Percentiles rank a stretch among this genome's conserved stretches.
phyloP scores from a whole-genome alignment of 2,888 invertebrate species.

The Rotaria magnacalcarata region DNA sequence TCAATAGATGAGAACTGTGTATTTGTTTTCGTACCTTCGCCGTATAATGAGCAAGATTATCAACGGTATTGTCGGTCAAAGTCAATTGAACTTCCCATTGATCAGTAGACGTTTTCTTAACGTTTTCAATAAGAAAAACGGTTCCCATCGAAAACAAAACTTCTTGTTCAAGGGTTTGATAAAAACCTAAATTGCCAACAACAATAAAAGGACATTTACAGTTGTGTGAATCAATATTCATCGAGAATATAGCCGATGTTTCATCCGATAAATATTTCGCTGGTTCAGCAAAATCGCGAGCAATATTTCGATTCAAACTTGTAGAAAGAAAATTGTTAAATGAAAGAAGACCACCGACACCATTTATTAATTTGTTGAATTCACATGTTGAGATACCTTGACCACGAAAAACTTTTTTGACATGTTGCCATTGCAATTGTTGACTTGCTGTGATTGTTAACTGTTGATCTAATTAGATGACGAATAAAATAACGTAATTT shows the following conservation, averaged over 20 bases:
- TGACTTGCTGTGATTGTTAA: background rate
- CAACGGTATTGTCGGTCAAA: background rate
- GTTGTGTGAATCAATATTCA: background rate
- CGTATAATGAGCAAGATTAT: background rate
- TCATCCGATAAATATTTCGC: background rate
- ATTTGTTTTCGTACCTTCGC: background rate
- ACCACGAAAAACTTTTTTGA: background rate
- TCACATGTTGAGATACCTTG: background rate
- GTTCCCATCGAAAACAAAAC: background rate
- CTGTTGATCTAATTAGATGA: background rate
- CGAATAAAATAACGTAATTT: background rate
- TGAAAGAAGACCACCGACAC: background rate
- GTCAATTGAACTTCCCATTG: background rate
- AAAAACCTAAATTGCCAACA: background rate
- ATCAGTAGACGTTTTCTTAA: background rate
- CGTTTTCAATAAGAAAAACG: background rate
- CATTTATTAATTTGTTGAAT: background rate
- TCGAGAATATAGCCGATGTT: background rate
- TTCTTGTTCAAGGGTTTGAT: background rate
- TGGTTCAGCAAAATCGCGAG: background rate
- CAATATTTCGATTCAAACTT: background rate
- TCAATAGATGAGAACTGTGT: background rate
- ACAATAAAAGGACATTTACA: background rate
- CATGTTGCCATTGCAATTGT: background rate
- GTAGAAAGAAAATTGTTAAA: background rate